These are phyloP conservation scores for Allygus modestus DNA, from an alignment of 2,888 invertebrate genomes.

Conservation along the genomic window DNA sequence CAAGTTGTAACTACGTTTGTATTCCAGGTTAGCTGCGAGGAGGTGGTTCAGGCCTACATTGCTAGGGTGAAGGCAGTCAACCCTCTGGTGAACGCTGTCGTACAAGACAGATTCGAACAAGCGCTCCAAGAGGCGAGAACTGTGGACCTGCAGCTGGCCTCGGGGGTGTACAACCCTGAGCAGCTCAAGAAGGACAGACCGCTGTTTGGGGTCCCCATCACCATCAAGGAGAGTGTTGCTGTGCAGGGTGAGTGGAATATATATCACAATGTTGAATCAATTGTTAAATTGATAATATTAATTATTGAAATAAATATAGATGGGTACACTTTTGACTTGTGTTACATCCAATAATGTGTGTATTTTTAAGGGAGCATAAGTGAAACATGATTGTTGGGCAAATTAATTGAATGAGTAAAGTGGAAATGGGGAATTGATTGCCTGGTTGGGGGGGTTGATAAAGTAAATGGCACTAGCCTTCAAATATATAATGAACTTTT, in stretches of 20 bases:
- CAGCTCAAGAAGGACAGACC: constrained; percentile 85
- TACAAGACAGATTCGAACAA: constrained; percentile 87
- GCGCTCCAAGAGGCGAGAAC: constrained; percentile 88
- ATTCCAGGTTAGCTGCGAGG: constrained; percentile 85
- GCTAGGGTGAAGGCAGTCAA: constrained; percentile 89
- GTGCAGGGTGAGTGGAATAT: constrained; percentile 81
- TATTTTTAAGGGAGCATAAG: background rate
- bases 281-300: background rate
- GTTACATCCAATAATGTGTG: background rate
- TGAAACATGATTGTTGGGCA: no score
- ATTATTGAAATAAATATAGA: background rate
- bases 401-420: no score
- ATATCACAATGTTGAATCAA: no score
- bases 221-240: constrained; percentile 92
- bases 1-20: no score
- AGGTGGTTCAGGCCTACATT: constrained; percentile 88
- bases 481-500: no score
- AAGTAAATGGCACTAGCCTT: no score
- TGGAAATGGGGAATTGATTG: no score
- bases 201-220: constrained; percentile 93
- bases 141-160: constrained; percentile 85
- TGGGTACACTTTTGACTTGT: no score
- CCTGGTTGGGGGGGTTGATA: no score
- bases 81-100: constrained; percentile 88
- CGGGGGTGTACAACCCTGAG: constrained; percentile 78